Conservation (phyloP, 53 echinoderm and acorn worm species). For the Henricia sp. region DNA sequence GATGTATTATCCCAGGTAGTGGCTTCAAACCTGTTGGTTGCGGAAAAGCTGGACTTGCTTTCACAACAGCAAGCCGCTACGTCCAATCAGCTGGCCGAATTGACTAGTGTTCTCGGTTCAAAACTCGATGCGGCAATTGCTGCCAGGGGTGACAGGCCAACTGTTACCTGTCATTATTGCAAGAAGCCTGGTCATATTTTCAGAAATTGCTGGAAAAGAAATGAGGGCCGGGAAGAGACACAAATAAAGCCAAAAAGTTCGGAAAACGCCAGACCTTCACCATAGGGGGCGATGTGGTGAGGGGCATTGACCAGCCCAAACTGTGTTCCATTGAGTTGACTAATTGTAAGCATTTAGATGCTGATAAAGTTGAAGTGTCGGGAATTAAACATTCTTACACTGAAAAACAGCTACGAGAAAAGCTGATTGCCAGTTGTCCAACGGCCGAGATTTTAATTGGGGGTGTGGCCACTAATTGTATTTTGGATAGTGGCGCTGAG, state of each 20-base stretch:
- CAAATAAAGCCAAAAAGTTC: not conserved
- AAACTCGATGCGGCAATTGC: conserved; percentile 21
- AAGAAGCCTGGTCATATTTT: conserved; percentile 47
- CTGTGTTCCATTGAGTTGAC: not conserved
- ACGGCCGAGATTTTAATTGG: conserved; percentile 13
- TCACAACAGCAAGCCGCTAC: conserved; percentile 22
- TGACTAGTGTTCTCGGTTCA: not conserved
- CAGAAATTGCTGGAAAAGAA: conserved; percentile 2
- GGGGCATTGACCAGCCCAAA: conserved; percentile 12
- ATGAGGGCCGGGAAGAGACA: not conserved
- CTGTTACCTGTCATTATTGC: conserved; percentile 32
- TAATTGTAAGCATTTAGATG: not conserved
- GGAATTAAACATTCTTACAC: not conserved
- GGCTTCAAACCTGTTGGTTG: conserved; percentile 18
- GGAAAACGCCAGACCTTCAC: conserved; percentile 33
- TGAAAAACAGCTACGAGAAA: conserved; percentile 5
- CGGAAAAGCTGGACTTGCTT: conserved; percentile 2
- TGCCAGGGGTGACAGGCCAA: not conserved
- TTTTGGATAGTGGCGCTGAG: conserved; percentile 50
- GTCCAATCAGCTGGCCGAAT: not conserved
- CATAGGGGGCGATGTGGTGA: conserved; percentile 31
- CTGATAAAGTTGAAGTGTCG: not conserved
- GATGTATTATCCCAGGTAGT: conserved; percentile 28
- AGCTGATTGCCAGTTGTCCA: conserved; percentile 20
- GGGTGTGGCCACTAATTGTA: conserved; percentile 22